Percentiles rank a stretch among this genome's conserved stretches.
Conservation (phyloP, 2,888 invertebrate genomes). For the Callosobruchus maculatus region DNA sequence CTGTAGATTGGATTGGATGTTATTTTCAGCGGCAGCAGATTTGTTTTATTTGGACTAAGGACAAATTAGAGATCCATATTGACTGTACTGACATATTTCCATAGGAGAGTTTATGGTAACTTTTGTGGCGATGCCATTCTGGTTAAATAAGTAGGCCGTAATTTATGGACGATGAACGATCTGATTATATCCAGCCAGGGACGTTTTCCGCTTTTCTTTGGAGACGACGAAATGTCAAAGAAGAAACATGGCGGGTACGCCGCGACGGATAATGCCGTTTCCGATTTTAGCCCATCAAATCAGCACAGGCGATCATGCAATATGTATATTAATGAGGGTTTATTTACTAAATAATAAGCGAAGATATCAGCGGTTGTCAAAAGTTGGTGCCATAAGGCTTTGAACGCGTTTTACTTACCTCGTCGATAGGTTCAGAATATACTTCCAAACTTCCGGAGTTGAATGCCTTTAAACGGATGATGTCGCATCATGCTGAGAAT, state of each 20-base stretch:
- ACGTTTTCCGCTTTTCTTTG: slow-evolving; percentile 12
- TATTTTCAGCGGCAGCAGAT: too few species aligned
- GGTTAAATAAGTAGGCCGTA: not conserved
- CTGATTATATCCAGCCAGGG: not conserved
- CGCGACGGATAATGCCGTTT: slow-evolving; percentile 18
- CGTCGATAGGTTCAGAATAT: too few species aligned
- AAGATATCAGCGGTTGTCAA: not conserved
- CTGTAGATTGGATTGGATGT: too few species aligned
- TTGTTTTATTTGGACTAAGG: too few species aligned
- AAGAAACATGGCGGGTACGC: slow-evolving; percentile 16
- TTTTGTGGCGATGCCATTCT: not conserved
- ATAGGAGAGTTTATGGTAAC: not conserved
- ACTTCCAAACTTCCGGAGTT: too few species aligned
- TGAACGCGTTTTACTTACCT: too few species aligned
- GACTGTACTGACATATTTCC: not conserved
- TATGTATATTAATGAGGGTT: slow-evolving; percentile 24
- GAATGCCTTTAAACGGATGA: too few species aligned
- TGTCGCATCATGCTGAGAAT: too few species aligned
- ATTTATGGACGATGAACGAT: not conserved
- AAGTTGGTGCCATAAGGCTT: not conserved
- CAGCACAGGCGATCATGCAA: slow-evolving; percentile 25
- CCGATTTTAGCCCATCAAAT: slow-evolving; percentile 23
- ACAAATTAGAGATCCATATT: too few species aligned
- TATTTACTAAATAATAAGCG: not conserved
- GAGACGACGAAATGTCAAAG: slow-evolving; percentile 24